Percentiles rank a stretch among this genome's conserved stretches.
Conservation (phyloP, 2,888 invertebrate species). For the Drosophila heteroneura region DNA sequence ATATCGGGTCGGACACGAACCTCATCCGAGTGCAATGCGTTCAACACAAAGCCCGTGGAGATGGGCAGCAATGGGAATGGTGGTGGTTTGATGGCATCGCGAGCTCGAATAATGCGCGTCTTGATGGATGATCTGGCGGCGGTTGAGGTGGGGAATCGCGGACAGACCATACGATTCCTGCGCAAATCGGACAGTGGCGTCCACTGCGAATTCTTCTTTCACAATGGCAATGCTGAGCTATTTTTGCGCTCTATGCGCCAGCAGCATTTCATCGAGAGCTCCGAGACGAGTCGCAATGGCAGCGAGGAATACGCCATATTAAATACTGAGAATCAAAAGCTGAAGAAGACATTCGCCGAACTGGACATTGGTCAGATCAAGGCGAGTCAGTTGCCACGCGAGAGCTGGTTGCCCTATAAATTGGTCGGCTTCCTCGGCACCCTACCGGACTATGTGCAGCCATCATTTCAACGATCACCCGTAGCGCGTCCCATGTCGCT, state of each 20-base stretch:
- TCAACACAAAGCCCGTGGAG: conserved; percentile 83
- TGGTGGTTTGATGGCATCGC: conserved; percentile 41
- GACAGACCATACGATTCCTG: conserved; percentile 88
- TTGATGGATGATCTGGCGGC: conserved; percentile 89
- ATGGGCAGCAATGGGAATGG: conserved; percentile 38
- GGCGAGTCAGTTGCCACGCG: conserved; percentile 72
- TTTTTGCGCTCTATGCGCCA: conserved; percentile 83
- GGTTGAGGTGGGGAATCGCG: conserved; percentile 87
- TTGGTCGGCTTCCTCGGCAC: conserved; percentile 83
- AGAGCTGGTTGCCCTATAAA: conserved; percentile 84
- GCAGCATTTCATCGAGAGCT: conserved; percentile 79
- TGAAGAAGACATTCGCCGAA: conserved; percentile 95
- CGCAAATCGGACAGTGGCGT: conserved; percentile 87
- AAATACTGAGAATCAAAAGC: conserved; percentile 89
- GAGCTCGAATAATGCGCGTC: conserved; percentile 86
- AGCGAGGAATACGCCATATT: conserved; percentile 89
- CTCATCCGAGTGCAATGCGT: conserved; percentile 83
- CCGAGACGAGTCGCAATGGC: conserved; percentile 87
- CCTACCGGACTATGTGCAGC: conserved; percentile 83
- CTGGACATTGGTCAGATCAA: conserved; percentile 88
- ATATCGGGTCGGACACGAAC: conserved; percentile 85
- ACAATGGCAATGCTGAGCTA: conserved; percentile 93
- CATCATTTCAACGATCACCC: conserved; percentile 76
- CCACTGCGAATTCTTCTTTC: conserved; percentile 92
- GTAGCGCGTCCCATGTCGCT: conserved; percentile 64